phyloP scores from a whole-genome alignment of 53 echinoderm and acorn worm species.

The Actinopyga echinites region DNA sequence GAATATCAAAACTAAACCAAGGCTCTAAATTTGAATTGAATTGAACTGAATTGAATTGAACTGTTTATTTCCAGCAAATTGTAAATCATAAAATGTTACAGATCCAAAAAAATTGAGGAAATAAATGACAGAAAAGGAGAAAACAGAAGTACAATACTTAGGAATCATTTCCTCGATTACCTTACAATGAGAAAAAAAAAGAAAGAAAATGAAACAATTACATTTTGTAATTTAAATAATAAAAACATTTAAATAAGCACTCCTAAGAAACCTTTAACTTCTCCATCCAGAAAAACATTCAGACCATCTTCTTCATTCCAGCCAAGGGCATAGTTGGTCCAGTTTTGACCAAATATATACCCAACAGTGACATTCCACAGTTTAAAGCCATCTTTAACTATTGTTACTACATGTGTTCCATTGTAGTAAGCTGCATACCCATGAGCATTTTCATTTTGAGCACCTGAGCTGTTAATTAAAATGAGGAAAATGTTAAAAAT shows the following conservation, averaged over 20 bases:
- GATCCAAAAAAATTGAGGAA: too few relatives aligned
- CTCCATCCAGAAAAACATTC: slow-evolving; percentile 61
- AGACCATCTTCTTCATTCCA: slow-evolving; percentile 67
- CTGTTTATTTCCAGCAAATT: too few relatives aligned
- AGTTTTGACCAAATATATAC: slow-evolving; percentile 50
- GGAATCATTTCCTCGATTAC: too few relatives aligned
- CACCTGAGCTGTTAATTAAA: slow-evolving; percentile 64
- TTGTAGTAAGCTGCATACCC: slow-evolving; percentile 62
- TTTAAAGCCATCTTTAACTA: slow-evolving; percentile 42
- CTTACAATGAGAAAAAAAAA: too few relatives aligned
- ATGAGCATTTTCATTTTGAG: slow-evolving; percentile 54
- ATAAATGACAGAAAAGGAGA: too few relatives aligned
- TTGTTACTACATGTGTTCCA: slow-evolving; percentile 25
- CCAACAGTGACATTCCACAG: slow-evolving; percentile 49
- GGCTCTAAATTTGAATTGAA: too few relatives aligned
- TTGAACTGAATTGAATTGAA: too few relatives aligned
- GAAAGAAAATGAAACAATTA: too few relatives aligned
- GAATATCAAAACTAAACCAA: too few relatives aligned
- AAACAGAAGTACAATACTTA: too few relatives aligned
- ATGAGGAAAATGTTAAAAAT: neutral
- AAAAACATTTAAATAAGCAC: neutral
- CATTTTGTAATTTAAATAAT: too few relatives aligned
- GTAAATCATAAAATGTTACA: too few relatives aligned
- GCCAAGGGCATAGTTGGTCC: slow-evolving; percentile 77
- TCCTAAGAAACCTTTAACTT: slow-evolving; percentile 56